These are phyloP conservation scores for Pediacus dermestoides DNA, from an alignment of 2,888 invertebrate genomes.

Conservation along the genomic window DNA sequence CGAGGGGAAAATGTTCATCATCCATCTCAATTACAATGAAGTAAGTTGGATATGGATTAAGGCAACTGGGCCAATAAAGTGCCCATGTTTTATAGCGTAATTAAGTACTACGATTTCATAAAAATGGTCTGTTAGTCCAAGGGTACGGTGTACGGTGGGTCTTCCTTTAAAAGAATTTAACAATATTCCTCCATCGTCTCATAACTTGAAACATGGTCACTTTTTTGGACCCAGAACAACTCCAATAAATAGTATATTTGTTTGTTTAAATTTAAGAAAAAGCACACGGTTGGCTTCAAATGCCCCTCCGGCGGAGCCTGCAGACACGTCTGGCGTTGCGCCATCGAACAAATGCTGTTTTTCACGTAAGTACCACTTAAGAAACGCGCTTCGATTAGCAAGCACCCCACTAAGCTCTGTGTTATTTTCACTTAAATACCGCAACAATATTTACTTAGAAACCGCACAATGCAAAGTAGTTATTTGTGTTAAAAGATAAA, in stretches of 20 bases:
- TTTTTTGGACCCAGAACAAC: no score
- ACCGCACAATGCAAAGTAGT: slow-evolving; percentile 6
- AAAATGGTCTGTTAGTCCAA: no score
- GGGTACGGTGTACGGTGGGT: no score
- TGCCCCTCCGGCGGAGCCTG: slow-evolving; percentile 90
- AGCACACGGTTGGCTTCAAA: slow-evolving; percentile 92
- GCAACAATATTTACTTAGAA: no score
- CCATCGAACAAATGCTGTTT: slow-evolving; percentile 96
- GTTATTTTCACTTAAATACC: neutral
- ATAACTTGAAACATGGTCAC: no score
- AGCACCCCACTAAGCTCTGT: slow-evolving; percentile 12
- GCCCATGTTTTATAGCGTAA: no score
- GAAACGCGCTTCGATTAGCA: slow-evolving; percentile 2
- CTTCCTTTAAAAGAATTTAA: no score
- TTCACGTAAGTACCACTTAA: slow-evolving; percentile 75
- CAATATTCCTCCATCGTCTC: no score
- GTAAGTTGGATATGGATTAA: slow-evolving; percentile 64
- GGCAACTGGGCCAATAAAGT: no score
- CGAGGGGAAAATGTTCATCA: slow-evolving; percentile 96
- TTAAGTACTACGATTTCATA: no score
- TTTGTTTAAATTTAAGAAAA: slow-evolving; percentile 64
- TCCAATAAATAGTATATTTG: neutral
- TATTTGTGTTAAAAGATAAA: slow-evolving; percentile 20
- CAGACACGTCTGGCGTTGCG: slow-evolving; percentile 95
- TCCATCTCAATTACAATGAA: slow-evolving; percentile 89